Conservation (phyloP, 2,113 vertebrate species). For the Thalassarche chlororhynchos region DNA sequence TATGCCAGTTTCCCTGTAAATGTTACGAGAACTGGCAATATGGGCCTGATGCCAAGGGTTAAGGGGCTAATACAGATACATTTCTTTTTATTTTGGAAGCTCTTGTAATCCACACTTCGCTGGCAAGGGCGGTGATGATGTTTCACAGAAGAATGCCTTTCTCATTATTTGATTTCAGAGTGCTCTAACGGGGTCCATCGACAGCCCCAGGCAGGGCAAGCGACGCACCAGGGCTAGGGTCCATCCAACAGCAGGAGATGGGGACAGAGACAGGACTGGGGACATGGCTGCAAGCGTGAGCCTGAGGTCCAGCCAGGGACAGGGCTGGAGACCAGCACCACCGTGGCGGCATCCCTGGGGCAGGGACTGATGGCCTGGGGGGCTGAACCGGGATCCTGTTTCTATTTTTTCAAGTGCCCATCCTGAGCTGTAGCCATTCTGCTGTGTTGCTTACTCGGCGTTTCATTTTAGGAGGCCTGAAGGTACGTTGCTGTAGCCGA, state of each 20-base stretch:
- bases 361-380: not conserved
- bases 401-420: not conserved
- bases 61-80: not conserved
- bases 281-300: not conserved
- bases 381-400: not conserved
- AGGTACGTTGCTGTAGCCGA: not conserved
- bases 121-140: not conserved
- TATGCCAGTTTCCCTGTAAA: not conserved
- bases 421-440: not conserved
- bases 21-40: not conserved
- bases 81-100: not conserved
- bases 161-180: not conserved
- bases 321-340: not conserved
- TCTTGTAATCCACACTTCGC: not conserved
- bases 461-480: not conserved
- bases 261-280: not conserved
- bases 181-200: not conserved
- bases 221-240: fast-evolving
- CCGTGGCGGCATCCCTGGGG: not conserved
- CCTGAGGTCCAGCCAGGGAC: not conserved
- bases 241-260: not conserved
- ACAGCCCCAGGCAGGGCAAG: not conserved
- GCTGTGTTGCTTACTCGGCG: not conserved
- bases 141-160: not conserved
- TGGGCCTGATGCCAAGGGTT: not conserved